These are phyloP conservation scores for Acronicta leporina DNA, from an alignment of 2,888 invertebrate species.

Conservation along the genomic window DNA sequence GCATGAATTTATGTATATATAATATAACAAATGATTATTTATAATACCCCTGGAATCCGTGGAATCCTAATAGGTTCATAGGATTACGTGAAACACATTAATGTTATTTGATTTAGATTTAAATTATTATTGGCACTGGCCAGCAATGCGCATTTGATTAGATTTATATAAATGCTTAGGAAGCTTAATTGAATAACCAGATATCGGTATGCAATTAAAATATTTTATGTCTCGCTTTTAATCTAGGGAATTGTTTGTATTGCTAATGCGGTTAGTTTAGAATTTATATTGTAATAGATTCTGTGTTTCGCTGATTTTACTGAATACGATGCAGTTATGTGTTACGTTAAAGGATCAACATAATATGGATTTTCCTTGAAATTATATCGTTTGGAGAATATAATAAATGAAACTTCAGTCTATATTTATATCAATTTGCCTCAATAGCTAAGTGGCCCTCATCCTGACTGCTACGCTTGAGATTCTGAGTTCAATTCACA, in stretches of 20 bases:
- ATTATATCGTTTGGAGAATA: no score
- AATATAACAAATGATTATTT: conserved; percentile 17
- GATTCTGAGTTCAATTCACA: no score
- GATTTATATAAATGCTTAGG: conserved; percentile 55
- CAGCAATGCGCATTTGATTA: conserved; percentile 42
- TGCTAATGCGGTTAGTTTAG: conserved; percentile 37
- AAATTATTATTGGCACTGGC: conserved; percentile 52
- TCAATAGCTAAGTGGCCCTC: no score
- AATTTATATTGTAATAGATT: conserved; percentile 40
- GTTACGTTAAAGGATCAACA: conserved; percentile 9
- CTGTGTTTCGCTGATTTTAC: conserved; percentile 4
- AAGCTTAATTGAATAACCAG: conserved; percentile 54
- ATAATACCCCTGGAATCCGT: conserved; percentile 31
- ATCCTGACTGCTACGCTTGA: no score
- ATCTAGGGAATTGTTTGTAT: conserved; percentile 39
- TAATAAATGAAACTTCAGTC: no score
- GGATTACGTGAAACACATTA: conserved; percentile 75
- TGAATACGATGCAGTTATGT: conserved; percentile 16
- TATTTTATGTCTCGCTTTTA: conserved; percentile 48
- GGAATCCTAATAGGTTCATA: conserved; percentile 70
- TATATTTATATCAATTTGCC: no score
- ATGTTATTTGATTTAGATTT: conserved; percentile 72
- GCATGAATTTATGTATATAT: no score
- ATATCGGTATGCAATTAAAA: conserved; percentile 42
- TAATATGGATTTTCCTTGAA: neutral